These are phyloP conservation scores for Parotia lawesii DNA, from an alignment of 2,113 vertebrate species.

Conservation along the genomic window DNA sequence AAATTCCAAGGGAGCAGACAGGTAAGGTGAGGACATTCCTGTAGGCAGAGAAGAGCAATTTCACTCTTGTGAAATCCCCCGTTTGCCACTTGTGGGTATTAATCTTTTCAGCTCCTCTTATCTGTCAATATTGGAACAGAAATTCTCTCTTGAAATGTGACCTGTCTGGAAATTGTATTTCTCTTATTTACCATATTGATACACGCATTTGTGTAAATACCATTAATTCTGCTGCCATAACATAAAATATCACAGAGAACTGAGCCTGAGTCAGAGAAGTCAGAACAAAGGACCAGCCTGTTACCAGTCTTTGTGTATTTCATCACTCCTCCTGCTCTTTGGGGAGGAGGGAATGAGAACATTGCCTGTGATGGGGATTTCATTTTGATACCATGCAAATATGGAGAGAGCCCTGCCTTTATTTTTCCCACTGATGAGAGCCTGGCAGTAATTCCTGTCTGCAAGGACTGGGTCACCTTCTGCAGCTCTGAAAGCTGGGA, in stretches of 20 bases:
- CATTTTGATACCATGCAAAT: background rate
- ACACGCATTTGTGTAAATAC: background rate
- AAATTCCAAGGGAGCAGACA: background rate
- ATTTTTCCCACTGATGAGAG: background rate
- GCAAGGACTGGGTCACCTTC: background rate
- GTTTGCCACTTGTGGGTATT: background rate
- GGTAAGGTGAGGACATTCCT: background rate
- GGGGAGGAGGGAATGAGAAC: background rate
- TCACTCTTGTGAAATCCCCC: background rate
- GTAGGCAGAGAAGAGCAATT: background rate
- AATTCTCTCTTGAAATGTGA: background rate
- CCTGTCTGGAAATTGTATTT: background rate
- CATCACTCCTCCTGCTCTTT: background rate
- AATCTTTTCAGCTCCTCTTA: background rate
- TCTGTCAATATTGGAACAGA: background rate
- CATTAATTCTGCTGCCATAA: background rate
- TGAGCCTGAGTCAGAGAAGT: background rate
- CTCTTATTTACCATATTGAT: background rate
- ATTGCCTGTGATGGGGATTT: background rate
- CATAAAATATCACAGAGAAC: background rate
- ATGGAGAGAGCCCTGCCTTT: background rate
- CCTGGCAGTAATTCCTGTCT: background rate
- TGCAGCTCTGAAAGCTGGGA: background rate
- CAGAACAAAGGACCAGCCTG: background rate
- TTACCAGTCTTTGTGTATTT: background rate